Base-by-base conservation (phyloP, 2,888 invertebrate genomes). In the Lasioglossum malachurum region DNA sequence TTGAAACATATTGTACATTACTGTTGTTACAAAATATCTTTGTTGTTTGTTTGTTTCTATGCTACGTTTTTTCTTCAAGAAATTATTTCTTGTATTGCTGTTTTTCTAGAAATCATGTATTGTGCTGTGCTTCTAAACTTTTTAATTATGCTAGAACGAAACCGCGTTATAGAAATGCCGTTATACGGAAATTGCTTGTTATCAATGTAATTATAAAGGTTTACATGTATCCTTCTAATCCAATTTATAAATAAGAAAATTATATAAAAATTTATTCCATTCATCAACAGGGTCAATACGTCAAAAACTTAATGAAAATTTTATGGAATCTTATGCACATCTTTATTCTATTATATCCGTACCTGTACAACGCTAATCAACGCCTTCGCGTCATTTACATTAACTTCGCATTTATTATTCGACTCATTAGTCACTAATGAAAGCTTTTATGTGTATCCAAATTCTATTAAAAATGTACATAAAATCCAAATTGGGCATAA, bases 361-460 rank as follows among this genome's bases (percentile, higher is more conserved):
- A 38, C 79, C 75, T 85, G 89, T 74, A 89, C 86, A 87, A 87
- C 89, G 75, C 92, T 91, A 89, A 73, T 53, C 53, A 35, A 76
- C 78, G 72, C 76, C 69, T 88, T 87, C 73, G 80, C 85, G 84
- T 78, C 79, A 82, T 86, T 87, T 92, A 91, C 86, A 80, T 81
- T 84, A 75, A 74, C 91, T 91, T 86, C 84, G 80, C 88, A 12
- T 57, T 89, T 88, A 87, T 75, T 87, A 87, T 89, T 91, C 74
- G 80, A 82, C 80, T 84, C 80, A 76, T 84, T 87, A 90, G 88
- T 88, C 87, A 82, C 84, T 78, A 76, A 72, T 84, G 78, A 88
- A 92, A 89, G 90, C 88, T 89, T 91, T 89, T 91, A 87, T 41
- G 64, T 77, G 69, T 80, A 75, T 64, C 77, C 49, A 80, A 80